Percentiles rank a stretch among this genome's conserved stretches.
Evolutionary conservation across 2,888 invertebrate genomes (phyloP).

Genomic region (Lepeophtheirus nordmannii): DNA sequence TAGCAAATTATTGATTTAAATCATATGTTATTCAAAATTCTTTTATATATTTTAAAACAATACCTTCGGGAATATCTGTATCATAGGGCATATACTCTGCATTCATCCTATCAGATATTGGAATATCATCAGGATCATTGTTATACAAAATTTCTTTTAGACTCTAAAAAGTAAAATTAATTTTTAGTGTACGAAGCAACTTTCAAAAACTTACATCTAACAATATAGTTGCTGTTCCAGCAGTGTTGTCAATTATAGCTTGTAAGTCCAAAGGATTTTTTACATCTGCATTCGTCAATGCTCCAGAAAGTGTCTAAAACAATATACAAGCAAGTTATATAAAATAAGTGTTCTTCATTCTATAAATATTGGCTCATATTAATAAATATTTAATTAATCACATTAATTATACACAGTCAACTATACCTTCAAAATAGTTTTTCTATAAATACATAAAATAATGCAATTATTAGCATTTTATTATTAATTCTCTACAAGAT

Average conservation of each 20-base stretch:
- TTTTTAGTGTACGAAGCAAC: not conserved
- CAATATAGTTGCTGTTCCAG: conserved; percentile 12
- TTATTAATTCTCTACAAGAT: no score
- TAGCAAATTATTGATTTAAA: not conserved
- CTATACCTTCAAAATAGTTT: no score
- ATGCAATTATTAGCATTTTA: no score
- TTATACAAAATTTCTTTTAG: conserved; percentile 15
- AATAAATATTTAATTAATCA: no score
- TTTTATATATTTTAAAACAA: not conserved
- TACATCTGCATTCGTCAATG: conserved; percentile 8
- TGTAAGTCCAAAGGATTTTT: conserved; percentile 16
- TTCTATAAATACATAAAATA: no score
- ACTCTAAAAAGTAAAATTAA: conserved; percentile 1
- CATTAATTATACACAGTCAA: no score
- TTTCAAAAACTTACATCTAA: conserved; percentile 7
- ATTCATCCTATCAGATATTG: conserved; percentile 12
- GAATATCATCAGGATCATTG: conserved; percentile 21
- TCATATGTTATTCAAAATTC: not conserved
- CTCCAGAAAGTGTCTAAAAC: conserved; percentile 14
- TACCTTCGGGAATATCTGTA: conserved; percentile 22
- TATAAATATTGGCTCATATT: no score
- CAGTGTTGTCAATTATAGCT: conserved; percentile 15
- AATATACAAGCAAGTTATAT: no score
- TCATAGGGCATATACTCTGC: conserved; percentile 21
- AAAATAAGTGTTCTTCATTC: no score